phyloP scores from a whole-genome alignment of 2,113 vertebrate species.

The Epinephelus fuscoguttatus region DNA sequence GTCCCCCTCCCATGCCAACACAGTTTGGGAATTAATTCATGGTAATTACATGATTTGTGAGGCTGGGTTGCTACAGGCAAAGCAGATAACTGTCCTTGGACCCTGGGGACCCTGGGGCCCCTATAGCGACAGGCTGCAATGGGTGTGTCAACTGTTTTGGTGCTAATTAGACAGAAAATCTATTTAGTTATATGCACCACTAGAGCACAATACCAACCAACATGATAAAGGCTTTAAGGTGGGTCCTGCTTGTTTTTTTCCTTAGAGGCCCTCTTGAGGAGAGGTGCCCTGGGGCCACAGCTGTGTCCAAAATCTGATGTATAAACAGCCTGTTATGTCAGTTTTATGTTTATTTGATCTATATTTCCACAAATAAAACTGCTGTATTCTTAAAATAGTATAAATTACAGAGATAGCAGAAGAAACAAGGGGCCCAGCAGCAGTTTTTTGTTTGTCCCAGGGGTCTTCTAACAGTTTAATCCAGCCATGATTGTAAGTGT shows the following conservation, averaged over 20 bases:
- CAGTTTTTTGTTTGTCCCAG: too few species aligned
- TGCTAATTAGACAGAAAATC: not conserved
- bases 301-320: not conserved
- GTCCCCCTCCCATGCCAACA: too few species aligned
- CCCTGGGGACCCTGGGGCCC: too few species aligned
- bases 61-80: not conserved
- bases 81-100: not conserved
- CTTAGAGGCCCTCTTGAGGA: too few species aligned
- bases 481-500: too few species aligned
- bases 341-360: not conserved
- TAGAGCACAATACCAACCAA: not conserved
- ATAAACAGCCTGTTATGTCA: not conserved
- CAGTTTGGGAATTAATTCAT: not conserved
- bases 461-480: too few species aligned
- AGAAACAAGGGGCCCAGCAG: too few species aligned
- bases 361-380: not conserved
- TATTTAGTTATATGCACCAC: not conserved
- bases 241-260: not conserved
- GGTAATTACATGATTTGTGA: not conserved
- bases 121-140: too few species aligned
- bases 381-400: too few species aligned
- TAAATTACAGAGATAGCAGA: too few species aligned
- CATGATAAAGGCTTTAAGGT: not conserved
- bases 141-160: not conserved
- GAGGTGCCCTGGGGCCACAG: not conserved